These are phyloP conservation scores for Ectropis grisescens DNA, from an alignment of 1,140 invertebrate species.

Conservation along the genomic window DNA sequence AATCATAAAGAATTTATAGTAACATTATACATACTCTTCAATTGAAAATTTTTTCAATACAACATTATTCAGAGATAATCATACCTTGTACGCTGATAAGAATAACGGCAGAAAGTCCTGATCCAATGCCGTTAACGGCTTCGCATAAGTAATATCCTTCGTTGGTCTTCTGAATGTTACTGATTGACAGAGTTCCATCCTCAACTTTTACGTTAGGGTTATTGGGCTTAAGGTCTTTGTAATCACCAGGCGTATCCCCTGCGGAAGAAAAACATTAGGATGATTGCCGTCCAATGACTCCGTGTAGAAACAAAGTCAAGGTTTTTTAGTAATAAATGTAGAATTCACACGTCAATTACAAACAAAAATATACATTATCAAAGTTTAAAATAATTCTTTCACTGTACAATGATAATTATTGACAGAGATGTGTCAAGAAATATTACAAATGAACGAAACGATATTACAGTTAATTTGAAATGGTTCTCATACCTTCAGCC, in stretches of 20 bases:
- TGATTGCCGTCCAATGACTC: too few relatives aligned
- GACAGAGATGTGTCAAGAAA: too few relatives aligned
- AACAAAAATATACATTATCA: too few relatives aligned
- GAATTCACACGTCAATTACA: too few relatives aligned
- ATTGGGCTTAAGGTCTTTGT: conserved; percentile 90
- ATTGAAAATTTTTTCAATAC: neutral
- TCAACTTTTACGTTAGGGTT: conserved; percentile 91
- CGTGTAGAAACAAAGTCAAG: conserved; percentile 1
- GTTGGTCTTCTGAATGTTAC: conserved; percentile 91
- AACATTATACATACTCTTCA: too few relatives aligned
- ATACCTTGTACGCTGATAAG: conserved; percentile 92
- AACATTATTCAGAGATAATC: too few relatives aligned
- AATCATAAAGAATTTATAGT: conserved; percentile 34
- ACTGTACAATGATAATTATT: too few relatives aligned
- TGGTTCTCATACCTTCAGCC: conserved; percentile 93
- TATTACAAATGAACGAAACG: too few relatives aligned
- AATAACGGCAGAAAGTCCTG: conserved; percentile 92
- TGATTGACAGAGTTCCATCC: conserved; percentile 85
- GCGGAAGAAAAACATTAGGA: conserved; percentile 23
- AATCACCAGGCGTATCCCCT: conserved; percentile 92
- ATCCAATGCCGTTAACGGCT: conserved; percentile 95
- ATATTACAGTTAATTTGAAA: too few relatives aligned
- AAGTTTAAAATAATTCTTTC: too few relatives aligned
- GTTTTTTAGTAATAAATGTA: too few relatives aligned
- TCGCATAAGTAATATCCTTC: conserved; percentile 97